Base-by-base conservation (phyloP, 2,113 vertebrate species). In the Ranitomeya variabilis region DNA sequence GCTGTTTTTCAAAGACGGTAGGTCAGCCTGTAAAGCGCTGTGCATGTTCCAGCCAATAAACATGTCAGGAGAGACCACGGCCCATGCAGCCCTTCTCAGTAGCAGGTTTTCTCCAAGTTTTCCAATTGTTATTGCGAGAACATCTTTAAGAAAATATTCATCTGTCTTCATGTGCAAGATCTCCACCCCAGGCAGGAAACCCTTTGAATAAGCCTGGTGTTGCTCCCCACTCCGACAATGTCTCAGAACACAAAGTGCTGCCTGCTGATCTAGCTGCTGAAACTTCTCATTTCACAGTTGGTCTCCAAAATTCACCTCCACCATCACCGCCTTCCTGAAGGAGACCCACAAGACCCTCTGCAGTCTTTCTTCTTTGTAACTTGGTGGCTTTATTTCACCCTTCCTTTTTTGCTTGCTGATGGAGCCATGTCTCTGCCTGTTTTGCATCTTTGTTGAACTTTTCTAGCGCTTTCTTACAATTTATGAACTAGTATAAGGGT, bases 391-490 rank as follows among this genome's bases (percentile, higher is more conserved):
- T 97, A 90, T 92, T 96, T 97, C 97, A 97, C 83, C 97, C 97
- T 84, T 98, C 97, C 83, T 96, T 96, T 92, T 96, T 95, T 11
- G 97, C 97, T 91, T 97, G 95, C 73, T 96, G 91, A 14, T 97
- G 92, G 0, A 98, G 92, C 97, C 97, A 97, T 21, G 31, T 90
- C 92, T 98, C 96, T 76, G 94, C 94, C 96, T 97, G 94, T 67
- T 91, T 80, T 19, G 95, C 31, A 74, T 97, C 96, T 89, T 95
- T 95, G 52, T 92, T 92, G 80, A 96, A 97, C 80, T 93, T 94
- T 90, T 97, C 96, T 91, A 98, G 92, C 0, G 97, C 97, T 81
- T 96, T 96, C 92, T 96, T 97, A 92, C 97, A 98, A 92, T 97
- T 97, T 7, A 95, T 94, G 83, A 97, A 97, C 6, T 96, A 96